A percentile compares a stretch with the other conserved stretches of the same genome.
These are phyloP conservation scores for Onychorhynchus coronatus DNA, from an alignment of 2,113 vertebrate genomes.

Conservation along the genomic window DNA sequence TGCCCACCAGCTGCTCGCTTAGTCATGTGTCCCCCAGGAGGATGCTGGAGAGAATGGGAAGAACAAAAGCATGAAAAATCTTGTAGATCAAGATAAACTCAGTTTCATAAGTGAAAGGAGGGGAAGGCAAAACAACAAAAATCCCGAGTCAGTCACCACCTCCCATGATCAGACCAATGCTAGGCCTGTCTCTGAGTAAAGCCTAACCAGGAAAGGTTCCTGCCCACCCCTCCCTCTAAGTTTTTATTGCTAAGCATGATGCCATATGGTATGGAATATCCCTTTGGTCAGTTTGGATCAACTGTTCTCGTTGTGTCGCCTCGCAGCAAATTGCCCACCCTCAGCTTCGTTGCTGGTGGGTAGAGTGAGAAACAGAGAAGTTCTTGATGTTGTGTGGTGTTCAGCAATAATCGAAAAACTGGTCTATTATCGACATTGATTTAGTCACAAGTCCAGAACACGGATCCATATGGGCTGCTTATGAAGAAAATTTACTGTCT, in stretches of 20 bases:
- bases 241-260: not conserved
- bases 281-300: not conserved
- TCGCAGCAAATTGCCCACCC: not conserved
- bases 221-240: rapidly evolving
- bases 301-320: rapidly evolving
- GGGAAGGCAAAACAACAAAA: not conserved
- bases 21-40: not conserved
- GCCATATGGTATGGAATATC: not conserved
- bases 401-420: not conserved
- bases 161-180: not conserved
- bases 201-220: not conserved
- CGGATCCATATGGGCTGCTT: not conserved
- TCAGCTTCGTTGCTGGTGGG: not conserved
- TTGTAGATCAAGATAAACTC: not conserved
- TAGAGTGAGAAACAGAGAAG: not conserved
- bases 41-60: not conserved
- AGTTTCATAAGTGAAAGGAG: not conserved
- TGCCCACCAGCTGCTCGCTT: not conserved
- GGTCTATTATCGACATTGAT: not conserved
- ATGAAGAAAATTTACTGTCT: not conserved
- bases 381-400: not conserved
- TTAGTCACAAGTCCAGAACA: not conserved
- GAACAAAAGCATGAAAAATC: not conserved
- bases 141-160: not conserved
- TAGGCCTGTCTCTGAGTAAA: not conserved